Conservation (phyloP, 2,888 invertebrate species). For the Xestobium rufovillosum region DNA sequence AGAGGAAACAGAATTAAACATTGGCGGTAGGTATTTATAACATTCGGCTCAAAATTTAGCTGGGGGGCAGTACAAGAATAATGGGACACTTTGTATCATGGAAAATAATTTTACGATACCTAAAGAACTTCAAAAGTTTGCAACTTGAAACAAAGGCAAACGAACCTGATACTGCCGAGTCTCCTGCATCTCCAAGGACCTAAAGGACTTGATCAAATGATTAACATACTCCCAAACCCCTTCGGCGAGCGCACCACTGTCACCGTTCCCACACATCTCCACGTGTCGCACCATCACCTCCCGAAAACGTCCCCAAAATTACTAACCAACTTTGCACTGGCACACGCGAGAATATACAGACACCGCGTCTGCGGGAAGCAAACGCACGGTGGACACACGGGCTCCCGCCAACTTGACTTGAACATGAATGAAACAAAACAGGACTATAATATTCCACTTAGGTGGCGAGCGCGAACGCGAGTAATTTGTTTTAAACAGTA, state of each 20-base stretch:
- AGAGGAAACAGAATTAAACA: too few relatives aligned
- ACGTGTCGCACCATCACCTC: slow-evolving; percentile 37
- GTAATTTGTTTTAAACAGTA: background rate
- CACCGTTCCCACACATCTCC: slow-evolving; percentile 47
- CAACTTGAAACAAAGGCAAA: too few relatives aligned
- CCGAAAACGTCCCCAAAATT: slow-evolving; percentile 14
- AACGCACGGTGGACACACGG: slow-evolving; percentile 45
- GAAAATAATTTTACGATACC: too few relatives aligned
- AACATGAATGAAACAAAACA: slow-evolving; percentile 43
- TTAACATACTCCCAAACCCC: slow-evolving; percentile 62
- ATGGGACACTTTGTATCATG: too few relatives aligned
- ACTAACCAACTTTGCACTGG: background rate
- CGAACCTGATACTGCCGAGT: slow-evolving; percentile 23
- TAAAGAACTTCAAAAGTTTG: too few relatives aligned
- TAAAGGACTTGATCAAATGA: slow-evolving; percentile 55
- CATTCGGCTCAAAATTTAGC: too few relatives aligned
- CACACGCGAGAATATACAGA: slow-evolving; percentile 43
- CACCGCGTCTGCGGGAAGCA: slow-evolving; percentile 46
- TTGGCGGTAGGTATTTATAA: too few relatives aligned
- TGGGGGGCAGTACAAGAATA: too few relatives aligned
- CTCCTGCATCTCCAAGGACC: slow-evolving; percentile 26
- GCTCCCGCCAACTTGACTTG: slow-evolving; percentile 36
- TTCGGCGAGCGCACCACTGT: slow-evolving; percentile 50
- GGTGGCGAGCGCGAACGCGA: too few relatives aligned
- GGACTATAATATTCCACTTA: too few relatives aligned